Conservation (phyloP, 2,888 invertebrate genomes). For the Ischnus inquisitorius region DNA sequence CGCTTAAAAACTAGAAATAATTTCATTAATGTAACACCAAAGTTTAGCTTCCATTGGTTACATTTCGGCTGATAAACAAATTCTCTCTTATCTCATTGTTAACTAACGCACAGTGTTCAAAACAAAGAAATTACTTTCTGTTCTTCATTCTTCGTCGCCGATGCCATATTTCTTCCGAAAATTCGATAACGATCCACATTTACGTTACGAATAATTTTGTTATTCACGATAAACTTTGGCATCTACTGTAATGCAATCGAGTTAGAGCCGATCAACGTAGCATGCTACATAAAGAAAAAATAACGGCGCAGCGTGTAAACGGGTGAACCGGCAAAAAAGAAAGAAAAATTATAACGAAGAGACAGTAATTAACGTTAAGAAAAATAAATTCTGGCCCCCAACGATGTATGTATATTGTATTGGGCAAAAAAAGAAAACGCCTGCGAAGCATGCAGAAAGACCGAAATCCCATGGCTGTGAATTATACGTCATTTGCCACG, state of each 20-base stretch:
- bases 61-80: no score
- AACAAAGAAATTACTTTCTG: no score
- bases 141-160: no score
- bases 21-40: no score
- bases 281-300: slow-evolving; percentile 37
- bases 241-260: slow-evolving; percentile 6
- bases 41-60: no score
- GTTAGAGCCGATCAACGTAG: slow-evolving; percentile 2
- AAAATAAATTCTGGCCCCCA: slow-evolving; percentile 67
- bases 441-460: slow-evolving; percentile 66
- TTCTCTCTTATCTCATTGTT: no score
- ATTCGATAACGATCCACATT: no score
- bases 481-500: slow-evolving; percentile 71
- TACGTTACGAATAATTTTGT: slow-evolving; percentile 32
- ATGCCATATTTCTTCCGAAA: no score
- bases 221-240: not conserved
- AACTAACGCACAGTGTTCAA: no score
- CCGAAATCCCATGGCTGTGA: slow-evolving; percentile 75
- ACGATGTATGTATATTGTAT: slow-evolving; percentile 71
- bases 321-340: slow-evolving; percentile 5
- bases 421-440: slow-evolving; percentile 48
- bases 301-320: not conserved
- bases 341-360: slow-evolving; percentile 39
- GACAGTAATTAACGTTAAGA: slow-evolving; percentile 62
- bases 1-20: no score